A percentile compares a stretch with the other conserved stretches of the same genome.
phyloP scores from a whole-genome alignment of 2,797 vertebrate species.

The Gadopsis bispinosus region DNA sequence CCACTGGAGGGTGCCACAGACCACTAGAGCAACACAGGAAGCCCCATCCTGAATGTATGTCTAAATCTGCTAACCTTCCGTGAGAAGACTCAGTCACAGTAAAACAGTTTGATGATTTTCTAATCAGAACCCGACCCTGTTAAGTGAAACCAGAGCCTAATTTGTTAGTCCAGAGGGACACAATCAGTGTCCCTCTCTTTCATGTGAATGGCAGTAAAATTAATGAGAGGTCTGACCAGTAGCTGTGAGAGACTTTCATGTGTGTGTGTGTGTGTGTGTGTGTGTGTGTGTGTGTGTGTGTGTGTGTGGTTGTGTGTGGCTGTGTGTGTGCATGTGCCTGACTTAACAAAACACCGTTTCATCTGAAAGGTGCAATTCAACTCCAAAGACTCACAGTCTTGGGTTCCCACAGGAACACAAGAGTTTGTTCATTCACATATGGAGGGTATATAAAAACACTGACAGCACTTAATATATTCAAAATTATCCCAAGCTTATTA shows the following conservation, averaged over 20 bases:
- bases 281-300: slow-evolving; percentile 28
- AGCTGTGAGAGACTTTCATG: slow-evolving; percentile 24
- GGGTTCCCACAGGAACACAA: background rate
- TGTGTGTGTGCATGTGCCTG: slow-evolving; percentile 15
- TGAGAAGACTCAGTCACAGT: slow-evolving; percentile 35
- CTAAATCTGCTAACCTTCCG: slow-evolving; percentile 7
- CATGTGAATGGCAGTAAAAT: slow-evolving; percentile 57
- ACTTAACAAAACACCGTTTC: slow-evolving; percentile 23
- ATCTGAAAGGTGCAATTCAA: slow-evolving; percentile 23
- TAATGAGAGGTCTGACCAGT: slow-evolving; percentile 56
- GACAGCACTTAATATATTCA: slow-evolving; percentile 22
- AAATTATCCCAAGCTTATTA: slow-evolving; percentile 3
- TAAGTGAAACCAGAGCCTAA: slow-evolving; percentile 46
- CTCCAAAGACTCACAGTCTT: too few species aligned
- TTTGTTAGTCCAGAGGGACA: slow-evolving; percentile 31
- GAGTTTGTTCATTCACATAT: slow-evolving; percentile 37
- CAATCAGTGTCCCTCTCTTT: slow-evolving; percentile 44
- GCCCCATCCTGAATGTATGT: background rate
- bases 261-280: slow-evolving; percentile 22
- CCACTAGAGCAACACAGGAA: slow-evolving; percentile 21
- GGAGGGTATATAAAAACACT: slow-evolving; percentile 19
- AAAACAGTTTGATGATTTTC: slow-evolving; percentile 34
- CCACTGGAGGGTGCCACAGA: slow-evolving; percentile 69
- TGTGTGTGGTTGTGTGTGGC: background rate
- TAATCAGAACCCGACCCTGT: slow-evolving; percentile 45